phyloP scores from a whole-genome alignment of 1,140 invertebrate species.

The Drosophila ironensis region DNA sequence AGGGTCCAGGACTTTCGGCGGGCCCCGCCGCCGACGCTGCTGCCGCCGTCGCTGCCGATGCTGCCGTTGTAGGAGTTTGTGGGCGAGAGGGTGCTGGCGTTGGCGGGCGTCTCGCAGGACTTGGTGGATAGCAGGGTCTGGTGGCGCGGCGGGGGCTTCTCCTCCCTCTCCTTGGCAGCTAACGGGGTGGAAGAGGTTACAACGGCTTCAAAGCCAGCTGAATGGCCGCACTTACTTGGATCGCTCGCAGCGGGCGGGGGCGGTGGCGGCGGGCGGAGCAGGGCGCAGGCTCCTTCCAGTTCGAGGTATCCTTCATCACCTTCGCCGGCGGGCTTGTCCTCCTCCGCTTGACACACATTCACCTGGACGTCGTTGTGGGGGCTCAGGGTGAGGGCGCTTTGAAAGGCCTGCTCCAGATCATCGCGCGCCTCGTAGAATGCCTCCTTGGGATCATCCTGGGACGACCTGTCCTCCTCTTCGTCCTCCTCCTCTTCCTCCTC shows the following conservation, averaged over 20 bases:
- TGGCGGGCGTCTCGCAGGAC: slow-evolving; percentile 61
- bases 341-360: slow-evolving; percentile 47
- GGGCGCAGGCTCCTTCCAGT: not conserved
- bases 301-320: no score
- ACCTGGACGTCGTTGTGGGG: slow-evolving; percentile 66
- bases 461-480: slow-evolving; percentile 25
- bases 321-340: not conserved
- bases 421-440: slow-evolving; percentile 63
- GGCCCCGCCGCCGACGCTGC: slow-evolving; percentile 67
- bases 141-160: slow-evolving; percentile 28
- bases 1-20: slow-evolving; percentile 76
- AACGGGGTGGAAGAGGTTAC: not conserved
- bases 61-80: slow-evolving; percentile 77
- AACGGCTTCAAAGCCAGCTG: no score
- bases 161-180: slow-evolving; percentile 23
- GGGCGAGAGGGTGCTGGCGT: slow-evolving; percentile 56
- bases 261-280: no score
- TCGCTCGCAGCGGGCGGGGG: no score
- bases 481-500: slow-evolving; percentile 28
- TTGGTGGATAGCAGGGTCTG: slow-evolving; percentile 70
- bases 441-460: slow-evolving; percentile 63
- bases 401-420: slow-evolving; percentile 64
- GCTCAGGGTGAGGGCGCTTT: slow-evolving; percentile 60
- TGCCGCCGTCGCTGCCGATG: slow-evolving; percentile 67
- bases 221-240: slow-evolving; percentile 5